Evolutionary conservation across 2,888 invertebrate species (phyloP), one percentile per base, ranked within the genome.

Genomic region (Rhagium mordax): DNA sequence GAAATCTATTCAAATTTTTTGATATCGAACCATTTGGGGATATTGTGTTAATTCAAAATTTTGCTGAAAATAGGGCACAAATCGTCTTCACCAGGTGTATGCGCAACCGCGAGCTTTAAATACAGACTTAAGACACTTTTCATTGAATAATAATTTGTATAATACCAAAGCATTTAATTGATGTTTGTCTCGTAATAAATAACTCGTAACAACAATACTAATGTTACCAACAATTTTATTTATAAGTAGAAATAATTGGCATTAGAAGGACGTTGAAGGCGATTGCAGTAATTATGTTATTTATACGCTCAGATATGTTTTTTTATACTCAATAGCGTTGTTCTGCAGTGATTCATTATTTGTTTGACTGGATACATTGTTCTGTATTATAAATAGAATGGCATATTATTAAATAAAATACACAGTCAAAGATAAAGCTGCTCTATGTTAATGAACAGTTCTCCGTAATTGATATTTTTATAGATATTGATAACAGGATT

Each of bases 241-340:
- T 67, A 55, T 47, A 67, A 48, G 48, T 71, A 59, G 65, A 71
- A 59, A 61, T 59, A 73, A 73, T 72, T 71, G 64, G 74, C 71
- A 76, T 74, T 74, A 76, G 81, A 82, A 82, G 82, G 82, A 77
- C 82, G 80, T 72, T 71, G 81, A 82, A 82, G 82, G 81, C 80
- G 77, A 81, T 81, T 79, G 60, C 72, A 29, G 76, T 74, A 79
- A 80, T 79, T 79, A 79, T 77, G 76, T 77, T 78, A 76, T 78
- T 76, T 79, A 67, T 57, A 65, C 15, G 57, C 24, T 20, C 65
- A 64, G 57, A 70, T 70, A 72, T 69, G 47, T 64, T 53, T 65
- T 65, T 65, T 65, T 65, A 53, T 53, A 65, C 21, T 57, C 24
- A 47, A 41, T 57, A 41, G 24, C 21, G 66, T 49, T 59, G 51